A percentile compares a stretch with the other conserved stretches of the same genome.
Conservation (phyloP, 2,113 vertebrate species). For the Python bivittatus region DNA sequence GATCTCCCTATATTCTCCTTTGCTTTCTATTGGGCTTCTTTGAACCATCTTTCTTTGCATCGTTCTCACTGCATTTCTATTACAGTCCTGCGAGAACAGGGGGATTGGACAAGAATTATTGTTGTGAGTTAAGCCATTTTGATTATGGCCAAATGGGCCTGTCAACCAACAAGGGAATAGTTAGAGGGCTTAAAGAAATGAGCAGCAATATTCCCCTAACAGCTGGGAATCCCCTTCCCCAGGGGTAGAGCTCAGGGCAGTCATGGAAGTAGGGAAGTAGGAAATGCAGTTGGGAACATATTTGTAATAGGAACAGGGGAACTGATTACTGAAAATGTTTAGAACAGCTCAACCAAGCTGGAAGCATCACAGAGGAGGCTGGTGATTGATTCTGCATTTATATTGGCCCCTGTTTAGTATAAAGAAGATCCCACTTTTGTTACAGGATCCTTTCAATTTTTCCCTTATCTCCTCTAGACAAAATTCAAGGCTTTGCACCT, state of each 20-base stretch:
- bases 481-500: background rate
- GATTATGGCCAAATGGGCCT: background rate
- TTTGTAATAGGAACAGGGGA: background rate
- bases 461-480: background rate
- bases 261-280: background rate
- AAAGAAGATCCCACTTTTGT: background rate
- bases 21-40: background rate
- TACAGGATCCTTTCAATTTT: background rate
- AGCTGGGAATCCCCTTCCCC: background rate
- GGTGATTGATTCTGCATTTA: background rate
- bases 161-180: too few relatives aligned
- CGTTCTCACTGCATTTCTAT: background rate
- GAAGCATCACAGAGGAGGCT: background rate
- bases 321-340: background rate
- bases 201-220: background rate
- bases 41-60: constrained; percentile 5
- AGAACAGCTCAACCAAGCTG: background rate
- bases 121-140: too few relatives aligned
- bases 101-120: background rate
- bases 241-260: background rate
- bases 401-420: background rate
- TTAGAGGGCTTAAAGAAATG: background rate
- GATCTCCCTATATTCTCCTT: constrained; percentile 32
- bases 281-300: background rate
- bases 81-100: background rate